Base-by-base conservation (phyloP, 2,797 vertebrate species). In the Cercopithecus neglectus region DNA sequence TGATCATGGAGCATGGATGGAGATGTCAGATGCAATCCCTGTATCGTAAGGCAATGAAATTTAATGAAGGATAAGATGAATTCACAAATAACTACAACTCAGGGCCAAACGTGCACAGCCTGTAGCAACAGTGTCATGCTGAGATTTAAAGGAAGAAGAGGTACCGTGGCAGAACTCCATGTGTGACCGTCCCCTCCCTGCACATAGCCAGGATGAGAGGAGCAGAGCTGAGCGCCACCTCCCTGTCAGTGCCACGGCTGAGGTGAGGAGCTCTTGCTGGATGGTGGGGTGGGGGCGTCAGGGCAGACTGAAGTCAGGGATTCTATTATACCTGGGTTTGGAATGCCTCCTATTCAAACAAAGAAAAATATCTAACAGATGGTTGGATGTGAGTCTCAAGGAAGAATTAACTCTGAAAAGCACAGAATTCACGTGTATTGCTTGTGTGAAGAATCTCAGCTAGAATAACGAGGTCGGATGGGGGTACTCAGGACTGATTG, bases 251-350 rank as follows among this genome's bases (percentile, higher is more conserved):
- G 5, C 30, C 59, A 12, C 10, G 8, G 10, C 50, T 4, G 22
- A 28, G 26, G 5, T 0, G 22, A 22, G 44, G 21, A 0, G 3
- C 24, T 12, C 11, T 13, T 0, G 0, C 14, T 5, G 22, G 48
- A 33, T 22, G 6, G 26, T 26, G 7, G 10, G 28, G 1, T 21
- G 44, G 33, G 16, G 3, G 16, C 16, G 0, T 33, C 61, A n/a
- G 16, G 55, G 8, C 22, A 0, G 17, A 9, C 5, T 1, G 22
- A 55, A 7, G 0, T 1, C 39, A 16, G 50, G 30, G 13, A 8
- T 44, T 36, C 36, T 48, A 26, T 22, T 19, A 5, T 5, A 24
- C 26, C 61, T 46, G n/a, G 53, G 61, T 64, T 22, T 75, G 78
- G 57, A 36, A 70, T 33, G 59, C 39, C 46, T 33, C 1, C 78